Percentiles rank a stretch among this genome's conserved stretches.
Evolutionary conservation across 2,797 vertebrate species (phyloP).

Genomic region (Coluber constrictor): DNA sequence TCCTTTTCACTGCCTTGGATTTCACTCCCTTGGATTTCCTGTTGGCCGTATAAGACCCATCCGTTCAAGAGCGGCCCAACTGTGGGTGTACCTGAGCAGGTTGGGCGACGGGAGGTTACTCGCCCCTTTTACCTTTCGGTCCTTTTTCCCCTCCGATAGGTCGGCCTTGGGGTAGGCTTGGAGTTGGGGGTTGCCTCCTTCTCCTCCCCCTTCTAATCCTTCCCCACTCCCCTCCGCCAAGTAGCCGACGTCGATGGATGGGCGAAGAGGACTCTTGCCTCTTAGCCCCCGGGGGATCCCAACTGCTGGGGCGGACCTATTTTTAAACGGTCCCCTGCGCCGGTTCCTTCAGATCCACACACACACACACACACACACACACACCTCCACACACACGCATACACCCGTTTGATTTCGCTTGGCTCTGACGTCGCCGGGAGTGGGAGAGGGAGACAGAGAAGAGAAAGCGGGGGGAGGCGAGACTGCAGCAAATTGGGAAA

Average conservation of each 20-base stretch:
- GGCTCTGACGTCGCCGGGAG: conserved; percentile 4
- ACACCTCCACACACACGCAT: no score
- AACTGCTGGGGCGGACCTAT: background rate
- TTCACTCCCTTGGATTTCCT: no score
- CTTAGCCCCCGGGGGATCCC: background rate
- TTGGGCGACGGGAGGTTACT: background rate
- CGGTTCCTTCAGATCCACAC: background rate
- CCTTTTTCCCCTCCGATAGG: background rate
- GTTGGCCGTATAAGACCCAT: background rate
- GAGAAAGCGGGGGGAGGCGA: background rate
- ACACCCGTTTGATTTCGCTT: background rate
- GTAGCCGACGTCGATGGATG: background rate
- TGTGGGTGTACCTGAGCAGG: background rate
- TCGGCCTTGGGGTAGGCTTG: background rate
- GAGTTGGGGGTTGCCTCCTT: background rate
- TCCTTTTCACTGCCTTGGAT: no score
- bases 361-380: background rate
- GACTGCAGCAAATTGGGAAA: conserved; percentile 28
- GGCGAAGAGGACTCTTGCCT: background rate
- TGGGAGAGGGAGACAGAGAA: background rate
- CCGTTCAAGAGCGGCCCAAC: background rate
- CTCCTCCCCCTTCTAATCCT: no score
- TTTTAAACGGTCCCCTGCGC: background rate
- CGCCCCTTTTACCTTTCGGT: background rate
- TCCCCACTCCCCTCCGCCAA: fast-evolving